Percentiles rank a stretch among this genome's conserved stretches.
These are phyloP conservation scores for Copidosoma floridanum DNA, from an alignment of 1,140 invertebrate genomes.

Conservation along the genomic window DNA sequence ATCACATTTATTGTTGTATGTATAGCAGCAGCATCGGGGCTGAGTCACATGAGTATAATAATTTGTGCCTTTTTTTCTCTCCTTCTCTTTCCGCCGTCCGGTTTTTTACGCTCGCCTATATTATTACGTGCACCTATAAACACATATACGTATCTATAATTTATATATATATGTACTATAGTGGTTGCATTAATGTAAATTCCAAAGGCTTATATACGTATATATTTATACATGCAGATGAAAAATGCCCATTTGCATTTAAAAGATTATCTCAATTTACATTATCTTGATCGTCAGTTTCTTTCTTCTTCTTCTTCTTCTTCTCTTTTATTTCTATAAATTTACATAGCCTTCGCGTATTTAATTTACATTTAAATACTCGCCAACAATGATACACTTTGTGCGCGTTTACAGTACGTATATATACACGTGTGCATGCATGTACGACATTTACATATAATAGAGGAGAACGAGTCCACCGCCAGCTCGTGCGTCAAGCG, in stretches of 20 bases:
- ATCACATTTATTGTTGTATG: slow-evolving; percentile 25
- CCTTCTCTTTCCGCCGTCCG: neutral
- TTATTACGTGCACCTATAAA: too few species aligned
- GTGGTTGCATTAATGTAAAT: slow-evolving; percentile 31
- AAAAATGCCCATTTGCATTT: slow-evolving; percentile 32
- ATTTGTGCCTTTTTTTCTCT: slow-evolving; percentile 7
- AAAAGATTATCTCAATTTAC: slow-evolving; percentile 31
- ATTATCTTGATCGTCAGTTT: slow-evolving; percentile 29
- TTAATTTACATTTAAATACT: slow-evolving; percentile 30
- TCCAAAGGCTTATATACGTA: slow-evolving; percentile 26
- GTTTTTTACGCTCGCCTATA: too few species aligned
- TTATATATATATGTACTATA: too few species aligned
- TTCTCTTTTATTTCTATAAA: slow-evolving; percentile 30
- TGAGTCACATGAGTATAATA: slow-evolving; percentile 23
- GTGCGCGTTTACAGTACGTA: too few species aligned
- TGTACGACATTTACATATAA: slow-evolving; percentile 28
- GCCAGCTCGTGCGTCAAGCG: slow-evolving; percentile 8
- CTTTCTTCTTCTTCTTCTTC: too few species aligned
- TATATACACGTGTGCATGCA: too few species aligned
- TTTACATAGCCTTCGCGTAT: slow-evolving; percentile 27
- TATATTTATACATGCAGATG: slow-evolving; percentile 30
- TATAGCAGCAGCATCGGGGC: too few species aligned
- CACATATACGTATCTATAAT: too few species aligned
- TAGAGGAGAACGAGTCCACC: slow-evolving; percentile 13
- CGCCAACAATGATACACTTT: slow-evolving; percentile 28